These are phyloP conservation scores for Scarus forsteni DNA, from an alignment of 2,797 vertebrate genomes.

Conservation along the genomic window DNA sequence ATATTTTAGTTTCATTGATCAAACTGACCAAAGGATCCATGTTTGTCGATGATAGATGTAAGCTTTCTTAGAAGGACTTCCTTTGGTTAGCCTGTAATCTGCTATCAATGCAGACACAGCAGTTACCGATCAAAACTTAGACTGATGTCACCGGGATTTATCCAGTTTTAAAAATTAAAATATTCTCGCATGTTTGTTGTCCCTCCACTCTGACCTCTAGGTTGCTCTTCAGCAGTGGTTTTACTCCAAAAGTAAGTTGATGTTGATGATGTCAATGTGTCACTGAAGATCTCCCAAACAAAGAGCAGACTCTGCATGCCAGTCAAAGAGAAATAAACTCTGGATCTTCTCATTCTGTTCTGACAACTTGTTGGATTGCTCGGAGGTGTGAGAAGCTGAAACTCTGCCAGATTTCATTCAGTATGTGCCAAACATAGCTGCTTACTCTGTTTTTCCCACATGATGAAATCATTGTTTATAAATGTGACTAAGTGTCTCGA, in stretches of 20 bases:
- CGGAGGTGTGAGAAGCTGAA: not conserved
- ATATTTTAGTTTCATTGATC: too few species aligned
- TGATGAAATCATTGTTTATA: conserved; percentile 37
- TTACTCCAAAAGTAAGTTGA: not conserved
- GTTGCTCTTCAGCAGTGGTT: too few species aligned
- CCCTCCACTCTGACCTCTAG: too few species aligned
- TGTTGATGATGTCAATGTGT: not conserved
- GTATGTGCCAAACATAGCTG: conserved; percentile 23
- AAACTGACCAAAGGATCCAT: too few species aligned
- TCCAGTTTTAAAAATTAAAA: too few species aligned
- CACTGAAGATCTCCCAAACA: not conserved
- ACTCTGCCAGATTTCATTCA: conserved; percentile 14
- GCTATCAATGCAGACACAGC: too few species aligned
- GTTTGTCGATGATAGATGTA: too few species aligned
- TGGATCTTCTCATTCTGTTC: not conserved
- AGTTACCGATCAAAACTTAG: too few species aligned
- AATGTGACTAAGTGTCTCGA: conserved; percentile 9
- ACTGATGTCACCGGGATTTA: too few species aligned
- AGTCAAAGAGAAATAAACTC: conserved; percentile 16
- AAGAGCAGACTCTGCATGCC: not conserved
- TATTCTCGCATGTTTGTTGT: too few species aligned
- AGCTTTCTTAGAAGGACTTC: too few species aligned
- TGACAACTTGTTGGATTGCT: conserved; percentile 1
- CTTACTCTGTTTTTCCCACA: conserved; percentile 19
- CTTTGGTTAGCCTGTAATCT: too few species aligned